Percentiles rank a stretch among this genome's conserved stretches.
phyloP scores from a whole-genome alignment of 2,888 invertebrate genomes.

The Diaperis boleti region DNA sequence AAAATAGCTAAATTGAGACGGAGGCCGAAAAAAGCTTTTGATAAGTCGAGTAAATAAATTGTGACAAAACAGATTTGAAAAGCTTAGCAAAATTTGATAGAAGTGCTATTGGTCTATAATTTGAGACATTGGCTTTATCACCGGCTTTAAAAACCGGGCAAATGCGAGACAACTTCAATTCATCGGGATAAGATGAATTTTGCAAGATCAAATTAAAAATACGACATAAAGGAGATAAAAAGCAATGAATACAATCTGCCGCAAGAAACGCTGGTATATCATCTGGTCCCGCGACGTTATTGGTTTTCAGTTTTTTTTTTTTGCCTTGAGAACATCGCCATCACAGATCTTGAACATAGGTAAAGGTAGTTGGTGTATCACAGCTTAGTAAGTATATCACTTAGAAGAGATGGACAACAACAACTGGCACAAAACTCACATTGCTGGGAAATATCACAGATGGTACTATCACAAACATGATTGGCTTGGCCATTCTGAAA shows the following conservation, averaged over 20 bases:
- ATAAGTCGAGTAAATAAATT: too few species aligned
- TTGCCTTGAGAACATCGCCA: not conserved
- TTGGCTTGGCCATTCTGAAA: too few species aligned
- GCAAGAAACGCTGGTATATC: conserved; percentile 1
- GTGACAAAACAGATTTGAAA: conserved; percentile 19
- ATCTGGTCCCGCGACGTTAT: conserved; percentile 2
- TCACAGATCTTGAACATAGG: not conserved
- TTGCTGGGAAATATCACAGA: too few species aligned
- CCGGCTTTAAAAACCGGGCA: conserved; percentile 25
- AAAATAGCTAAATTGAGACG: too few species aligned
- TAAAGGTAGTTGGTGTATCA: not conserved
- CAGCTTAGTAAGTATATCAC: too few species aligned
- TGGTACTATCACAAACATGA: too few species aligned
- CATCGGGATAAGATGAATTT: not conserved
- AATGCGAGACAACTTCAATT: conserved; percentile 19
- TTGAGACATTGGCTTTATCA: conserved; percentile 17
- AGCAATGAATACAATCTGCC: not conserved
- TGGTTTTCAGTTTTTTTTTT: not conserved
- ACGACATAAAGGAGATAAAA: not conserved
- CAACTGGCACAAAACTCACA: too few species aligned
- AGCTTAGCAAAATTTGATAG: conserved; percentile 22
- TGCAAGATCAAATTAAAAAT: conserved; percentile 1
- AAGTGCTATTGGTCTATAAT: conserved; percentile 24
- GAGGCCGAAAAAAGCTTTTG: too few species aligned
- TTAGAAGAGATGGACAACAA: too few species aligned